Evolutionary conservation across 23 tunicate species (phyloP).

Genomic region (Ascidia mentula): DNA sequence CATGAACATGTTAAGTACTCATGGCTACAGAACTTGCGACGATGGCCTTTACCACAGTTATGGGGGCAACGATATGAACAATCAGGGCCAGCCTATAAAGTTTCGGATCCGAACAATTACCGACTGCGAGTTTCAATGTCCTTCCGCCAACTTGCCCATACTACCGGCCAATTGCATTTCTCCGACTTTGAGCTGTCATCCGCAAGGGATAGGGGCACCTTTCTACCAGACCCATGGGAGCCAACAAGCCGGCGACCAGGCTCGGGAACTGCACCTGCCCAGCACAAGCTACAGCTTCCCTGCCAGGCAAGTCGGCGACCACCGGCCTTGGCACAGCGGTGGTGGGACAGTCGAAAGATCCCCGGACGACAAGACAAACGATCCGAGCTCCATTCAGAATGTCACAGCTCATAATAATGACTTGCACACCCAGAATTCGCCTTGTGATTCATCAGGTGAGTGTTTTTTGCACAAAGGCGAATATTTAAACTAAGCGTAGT

Average conservation of each 20-base stretch:
- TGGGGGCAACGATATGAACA: too few species aligned
- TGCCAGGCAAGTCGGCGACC: background rate
- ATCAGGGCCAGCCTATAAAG: conserved; percentile 27
- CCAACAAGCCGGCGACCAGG: background rate
- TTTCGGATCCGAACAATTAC: conserved; percentile 54
- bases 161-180: background rate
- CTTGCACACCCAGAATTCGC: too few species aligned
- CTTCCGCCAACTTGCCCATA: background rate
- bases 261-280: conserved; percentile 1
- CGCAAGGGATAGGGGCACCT: background rate
- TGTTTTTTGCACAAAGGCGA: too few species aligned
- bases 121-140: conserved; percentile 50
- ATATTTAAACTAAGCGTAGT: too few species aligned
- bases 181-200: background rate
- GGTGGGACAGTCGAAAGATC: background rate
- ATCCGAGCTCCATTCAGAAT: too few species aligned
- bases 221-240: background rate
- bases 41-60: background rate
- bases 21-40: too few species aligned
- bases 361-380: background rate
- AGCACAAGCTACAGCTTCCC: background rate
- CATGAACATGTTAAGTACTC: too few species aligned
- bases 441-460: too few species aligned
- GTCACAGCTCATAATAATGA: too few species aligned
- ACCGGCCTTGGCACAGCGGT: background rate